Evolutionary conservation across 2,888 invertebrate species (phyloP).

Genomic region (Clunio marinus): DNA sequence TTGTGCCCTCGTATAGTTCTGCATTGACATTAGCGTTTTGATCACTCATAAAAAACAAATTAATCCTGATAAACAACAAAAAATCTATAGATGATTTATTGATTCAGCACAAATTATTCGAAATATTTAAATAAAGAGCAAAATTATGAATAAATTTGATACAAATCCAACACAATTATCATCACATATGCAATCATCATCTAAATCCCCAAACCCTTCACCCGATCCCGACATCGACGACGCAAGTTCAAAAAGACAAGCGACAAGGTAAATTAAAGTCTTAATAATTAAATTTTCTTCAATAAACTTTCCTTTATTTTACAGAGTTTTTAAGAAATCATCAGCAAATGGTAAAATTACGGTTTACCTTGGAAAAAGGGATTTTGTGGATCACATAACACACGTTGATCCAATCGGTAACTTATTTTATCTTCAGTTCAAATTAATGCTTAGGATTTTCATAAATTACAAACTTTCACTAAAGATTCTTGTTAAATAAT

Average conservation of each 20-base stretch:
- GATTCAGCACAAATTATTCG: too few relatives aligned
- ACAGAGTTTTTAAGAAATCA: constrained; percentile 93
- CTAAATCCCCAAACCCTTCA: constrained; percentile 48
- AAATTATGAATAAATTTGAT: constrained; percentile 28
- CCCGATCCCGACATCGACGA: constrained; percentile 64
- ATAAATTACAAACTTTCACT: background rate
- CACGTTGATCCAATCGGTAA: constrained; percentile 88
- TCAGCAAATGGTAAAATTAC: constrained; percentile 95
- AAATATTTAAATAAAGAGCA: background rate
- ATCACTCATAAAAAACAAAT: too few relatives aligned
- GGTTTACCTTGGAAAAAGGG: constrained; percentile 85
- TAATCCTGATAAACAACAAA: too few relatives aligned
- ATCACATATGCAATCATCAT: constrained; percentile 32
- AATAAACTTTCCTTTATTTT: constrained; percentile 28
- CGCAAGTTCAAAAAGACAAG: constrained; percentile 69
- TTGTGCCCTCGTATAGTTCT: too few relatives aligned
- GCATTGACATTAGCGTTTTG: too few relatives aligned
- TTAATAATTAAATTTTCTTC: too few relatives aligned
- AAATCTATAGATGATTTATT: too few relatives aligned
- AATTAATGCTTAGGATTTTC: background rate
- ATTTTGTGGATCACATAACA: constrained; percentile 88
- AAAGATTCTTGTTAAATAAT: constrained; percentile 1
- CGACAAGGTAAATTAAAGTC: constrained; percentile 54
- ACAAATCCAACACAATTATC: background rate
- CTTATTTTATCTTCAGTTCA: constrained; percentile 43